phyloP scores from a whole-genome alignment of 2,113 vertebrate species.

The Thermophis baileyi region DNA sequence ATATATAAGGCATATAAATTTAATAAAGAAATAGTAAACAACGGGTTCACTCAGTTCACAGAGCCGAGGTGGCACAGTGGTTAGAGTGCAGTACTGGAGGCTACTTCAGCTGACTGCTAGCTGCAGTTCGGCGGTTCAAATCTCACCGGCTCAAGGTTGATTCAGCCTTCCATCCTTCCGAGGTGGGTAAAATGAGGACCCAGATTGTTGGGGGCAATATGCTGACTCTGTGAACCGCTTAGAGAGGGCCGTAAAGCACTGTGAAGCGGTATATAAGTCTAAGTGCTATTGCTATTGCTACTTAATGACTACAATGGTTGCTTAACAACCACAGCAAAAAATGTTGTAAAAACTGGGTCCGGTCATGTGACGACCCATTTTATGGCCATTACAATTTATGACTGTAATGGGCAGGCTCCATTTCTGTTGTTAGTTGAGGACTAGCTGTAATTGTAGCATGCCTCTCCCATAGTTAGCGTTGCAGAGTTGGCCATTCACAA shows the following conservation, averaged over 20 bases:
- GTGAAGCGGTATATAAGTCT: too few species aligned
- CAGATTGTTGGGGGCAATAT: too few species aligned
- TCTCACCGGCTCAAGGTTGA: too few species aligned
- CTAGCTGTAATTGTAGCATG: neutral
- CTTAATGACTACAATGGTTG: neutral
- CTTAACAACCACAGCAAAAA: neutral
- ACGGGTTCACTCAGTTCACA: neutral
- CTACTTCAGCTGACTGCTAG: too few species aligned
- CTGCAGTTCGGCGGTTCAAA: too few species aligned
- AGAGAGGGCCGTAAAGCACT: too few species aligned
- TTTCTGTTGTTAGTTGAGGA: neutral
- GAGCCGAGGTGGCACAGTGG: too few species aligned
- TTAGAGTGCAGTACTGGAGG: too few species aligned
- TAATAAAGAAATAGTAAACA: neutral
- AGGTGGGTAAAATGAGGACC: too few species aligned
- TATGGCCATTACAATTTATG: neutral
- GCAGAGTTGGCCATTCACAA: neutral
- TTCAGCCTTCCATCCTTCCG: too few species aligned
- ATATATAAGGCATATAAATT: neutral
- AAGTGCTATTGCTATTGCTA: too few species aligned
- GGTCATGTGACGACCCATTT: neutral
- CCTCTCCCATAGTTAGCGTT: neutral
- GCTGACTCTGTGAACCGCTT: too few species aligned
- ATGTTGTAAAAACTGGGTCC: neutral
- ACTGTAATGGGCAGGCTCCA: neutral